These are phyloP conservation scores for Cydia pomonella DNA, from an alignment of 1,140 invertebrate species.

Conservation along the genomic window DNA sequence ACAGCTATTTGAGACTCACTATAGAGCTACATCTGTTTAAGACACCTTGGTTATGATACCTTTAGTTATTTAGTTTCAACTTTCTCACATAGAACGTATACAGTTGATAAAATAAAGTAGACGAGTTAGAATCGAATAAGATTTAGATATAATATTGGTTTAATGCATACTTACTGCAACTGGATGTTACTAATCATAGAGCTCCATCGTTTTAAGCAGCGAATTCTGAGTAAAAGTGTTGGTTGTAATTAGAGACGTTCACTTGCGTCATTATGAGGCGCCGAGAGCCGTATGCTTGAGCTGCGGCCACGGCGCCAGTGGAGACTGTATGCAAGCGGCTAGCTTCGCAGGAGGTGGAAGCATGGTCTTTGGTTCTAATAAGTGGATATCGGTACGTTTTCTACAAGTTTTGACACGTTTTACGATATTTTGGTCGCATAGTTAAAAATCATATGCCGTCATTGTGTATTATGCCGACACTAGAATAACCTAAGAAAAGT, in stretches of 20 bases:
- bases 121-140: constrained; percentile 26
- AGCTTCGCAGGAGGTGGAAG: neutral
- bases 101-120: constrained; percentile 20
- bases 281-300: neutral
- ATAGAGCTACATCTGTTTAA: neutral
- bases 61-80: neutral
- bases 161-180: constrained; percentile 31
- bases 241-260: constrained; percentile 1
- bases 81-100: neutral
- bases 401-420: constrained; percentile 12
- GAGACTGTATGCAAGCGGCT: neutral
- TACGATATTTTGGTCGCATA: neutral
- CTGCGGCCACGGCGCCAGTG: neutral
- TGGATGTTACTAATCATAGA: constrained; percentile 15
- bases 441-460: neutral
- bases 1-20: neutral
- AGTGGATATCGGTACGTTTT: neutral
- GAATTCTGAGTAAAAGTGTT: constrained; percentile 5
- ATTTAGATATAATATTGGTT: constrained; percentile 15
- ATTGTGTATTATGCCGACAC: neutral
- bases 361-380: constrained; percentile 6
- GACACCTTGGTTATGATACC: neutral
- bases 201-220: neutral
- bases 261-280: neutral
- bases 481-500: neutral